phyloP scores from a whole-genome alignment of 2,113 vertebrate genomes.

The Eubucco bourcierii region DNA sequence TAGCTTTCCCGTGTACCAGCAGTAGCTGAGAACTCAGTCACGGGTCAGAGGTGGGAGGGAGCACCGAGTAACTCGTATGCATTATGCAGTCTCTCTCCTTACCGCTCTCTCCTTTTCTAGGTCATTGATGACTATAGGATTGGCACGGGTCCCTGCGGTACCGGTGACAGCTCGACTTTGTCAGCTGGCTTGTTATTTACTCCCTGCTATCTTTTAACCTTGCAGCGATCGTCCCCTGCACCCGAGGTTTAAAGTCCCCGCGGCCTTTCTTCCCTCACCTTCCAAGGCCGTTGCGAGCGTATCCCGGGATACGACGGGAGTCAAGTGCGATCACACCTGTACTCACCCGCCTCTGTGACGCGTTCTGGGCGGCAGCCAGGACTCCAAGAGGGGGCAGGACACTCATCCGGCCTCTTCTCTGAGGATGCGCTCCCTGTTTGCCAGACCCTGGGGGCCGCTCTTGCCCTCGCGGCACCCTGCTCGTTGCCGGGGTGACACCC shows the following conservation, averaged over 20 bases:
- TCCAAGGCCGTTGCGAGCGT: accelerated
- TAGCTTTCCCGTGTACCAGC: background rate
- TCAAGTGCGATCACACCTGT: background rate
- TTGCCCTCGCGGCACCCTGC: background rate
- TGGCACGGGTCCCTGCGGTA: background rate
- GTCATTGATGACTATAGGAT: background rate
- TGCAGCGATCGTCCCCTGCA: background rate
- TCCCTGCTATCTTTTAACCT: background rate
- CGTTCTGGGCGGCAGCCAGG: background rate
- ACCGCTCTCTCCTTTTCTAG: background rate
- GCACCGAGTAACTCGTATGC: accelerated
- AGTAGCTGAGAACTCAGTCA: accelerated
- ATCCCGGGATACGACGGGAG: background rate
- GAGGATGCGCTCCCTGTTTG: background rate
- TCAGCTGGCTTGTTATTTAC: background rate
- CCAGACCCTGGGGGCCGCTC: background rate
- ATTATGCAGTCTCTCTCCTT: background rate
- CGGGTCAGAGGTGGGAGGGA: background rate
- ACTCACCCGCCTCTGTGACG: background rate
- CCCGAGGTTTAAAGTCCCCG: background rate
- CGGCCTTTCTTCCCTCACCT: background rate
- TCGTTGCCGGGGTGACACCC: background rate
- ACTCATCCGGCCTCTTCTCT: accelerated
- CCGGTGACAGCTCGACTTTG: background rate
- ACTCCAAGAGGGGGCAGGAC: accelerated